Percentiles rank a stretch among this genome's conserved stretches.
phyloP scores from a whole-genome alignment of 2,888 invertebrate genomes.

The Parelbella ahira region DNA sequence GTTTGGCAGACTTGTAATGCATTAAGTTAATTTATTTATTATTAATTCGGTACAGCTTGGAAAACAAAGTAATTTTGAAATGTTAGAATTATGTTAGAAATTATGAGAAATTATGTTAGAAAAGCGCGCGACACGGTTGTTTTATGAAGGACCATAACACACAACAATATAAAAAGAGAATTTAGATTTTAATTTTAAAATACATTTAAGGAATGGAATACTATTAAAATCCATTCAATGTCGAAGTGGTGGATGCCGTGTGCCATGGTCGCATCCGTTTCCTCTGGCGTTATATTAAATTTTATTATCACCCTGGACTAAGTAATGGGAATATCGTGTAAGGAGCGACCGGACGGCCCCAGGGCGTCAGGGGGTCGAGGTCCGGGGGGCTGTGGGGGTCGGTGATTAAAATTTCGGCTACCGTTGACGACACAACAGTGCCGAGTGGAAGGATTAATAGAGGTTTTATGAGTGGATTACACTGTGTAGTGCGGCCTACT shows the following conservation, averaged over 20 bases:
- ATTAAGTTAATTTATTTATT: too few species aligned
- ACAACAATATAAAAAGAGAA: too few species aligned
- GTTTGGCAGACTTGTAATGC: too few species aligned
- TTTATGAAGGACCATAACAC: too few species aligned
- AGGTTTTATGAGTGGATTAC: conserved; percentile 76
- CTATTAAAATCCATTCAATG: conserved; percentile 13
- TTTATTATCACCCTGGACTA: conserved; percentile 80
- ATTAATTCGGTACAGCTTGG: too few species aligned
- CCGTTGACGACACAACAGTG: conserved; percentile 75
- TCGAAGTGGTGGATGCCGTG: conserved; percentile 38
- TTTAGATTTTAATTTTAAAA: too few species aligned
- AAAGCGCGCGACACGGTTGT: too few species aligned
- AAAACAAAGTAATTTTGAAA: too few species aligned
- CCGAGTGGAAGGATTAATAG: conserved; percentile 71
- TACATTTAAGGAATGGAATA: too few species aligned
- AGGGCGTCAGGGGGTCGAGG: conserved; percentile 47
- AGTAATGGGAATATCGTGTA: conserved; percentile 82
- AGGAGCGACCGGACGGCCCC: conserved; percentile 74
- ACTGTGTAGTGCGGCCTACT: conserved; percentile 50
- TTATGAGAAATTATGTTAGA: too few species aligned
- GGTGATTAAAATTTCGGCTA: conserved; percentile 79
- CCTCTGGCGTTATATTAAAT: conserved; percentile 78
- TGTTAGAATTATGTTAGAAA: too few species aligned
- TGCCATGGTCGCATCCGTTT: conserved; percentile 67
- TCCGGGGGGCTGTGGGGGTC: conserved; percentile 38